Base-by-base conservation (phyloP, 2,888 invertebrate species). In the Hofmannophila pseudospretella region DNA sequence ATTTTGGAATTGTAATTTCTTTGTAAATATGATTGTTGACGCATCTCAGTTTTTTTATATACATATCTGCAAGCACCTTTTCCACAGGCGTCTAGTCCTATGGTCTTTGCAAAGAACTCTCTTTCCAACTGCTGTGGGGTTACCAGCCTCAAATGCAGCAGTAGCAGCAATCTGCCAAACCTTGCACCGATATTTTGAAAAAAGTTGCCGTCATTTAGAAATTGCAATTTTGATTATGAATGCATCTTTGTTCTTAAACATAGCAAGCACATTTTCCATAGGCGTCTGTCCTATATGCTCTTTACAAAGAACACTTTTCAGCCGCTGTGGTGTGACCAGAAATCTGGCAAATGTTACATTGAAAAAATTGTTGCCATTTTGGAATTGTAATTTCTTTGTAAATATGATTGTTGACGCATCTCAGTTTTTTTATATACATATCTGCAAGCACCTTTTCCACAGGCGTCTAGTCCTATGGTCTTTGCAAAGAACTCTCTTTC, bases 201-300 rank as follows among this genome's bases (percentile, higher is more conserved):
- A n/a, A n/a, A n/a, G n/a, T n/a, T n/a, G n/a, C n/a, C n/a, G n/a
- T n/a, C n/a, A n/a, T n/a, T n/a, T n/a, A n/a, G n/a, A n/a, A n/a
- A n/a, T n/a, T n/a, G n/a, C n/a, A n/a, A n/a, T n/a, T n/a, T n/a
- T n/a, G n/a, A n/a, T n/a, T n/a, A n/a, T n/a, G n/a, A n/a, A n/a
- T n/a, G n/a, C n/a, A n/a, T n/a, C n/a, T n/a, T n/a, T 98, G 84
- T 97, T 97, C 86, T 97, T 97, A 84, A 98, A 98, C 98, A 98
- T 98, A 28, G 34, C 34, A 4, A 35, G n/a, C 7, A 35, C 34
- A 10, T 35, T 35, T 9, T 35, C 34, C 34, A 98, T 98, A 2
- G 98, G 97, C 11, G 97, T 97, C 63, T 96, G 95, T 10, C 98
- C 97, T 44, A 98, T 44, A 98, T 97, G 8, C 97, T 97, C 59